Base-by-base conservation (phyloP, 2,888 invertebrate species). In the Temnothorax rugatulus region DNA sequence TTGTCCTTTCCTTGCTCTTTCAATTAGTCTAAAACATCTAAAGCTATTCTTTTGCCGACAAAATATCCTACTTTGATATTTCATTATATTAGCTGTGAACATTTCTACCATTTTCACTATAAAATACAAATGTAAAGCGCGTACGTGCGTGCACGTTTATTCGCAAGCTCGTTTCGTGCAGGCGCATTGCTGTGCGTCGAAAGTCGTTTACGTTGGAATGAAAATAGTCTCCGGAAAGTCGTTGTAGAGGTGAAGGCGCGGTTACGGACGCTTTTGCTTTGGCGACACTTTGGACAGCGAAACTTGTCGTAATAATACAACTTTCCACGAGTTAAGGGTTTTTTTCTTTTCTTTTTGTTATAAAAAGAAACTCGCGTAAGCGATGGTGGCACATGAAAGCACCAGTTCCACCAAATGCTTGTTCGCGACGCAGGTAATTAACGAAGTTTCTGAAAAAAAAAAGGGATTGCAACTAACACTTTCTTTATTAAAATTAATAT, bases 261-360 rank as follows among this genome's bases (percentile, higher is more conserved):
- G 82, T 63, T 82, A 82, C 75, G 52, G 50, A 50, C 63, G 54
- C 41, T 75, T 76, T 76, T 64, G 76, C 75, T 38, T 77, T 34
- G 63, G 38, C 81, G 38, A 77, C 69, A 68, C 69, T 77, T 77
- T 77, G 54, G 77, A 57, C 77, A 77, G 57, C 29, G 25, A 73
- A 71, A 81, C 73, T 81, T 81, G 73, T 59, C 73, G 59, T 50
- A 81, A 81, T 81, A 81, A 73, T 81, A 59, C 47, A 59, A 79
- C 79, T 81, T 81, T 68, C 34, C 66, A 38, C 21, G 47, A 71
- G 71, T 59, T 57, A 59, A 34, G 21, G 7, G 15, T 25, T 64
- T 66, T 47, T 47, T 47, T 18, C 2, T 34, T 44, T 44, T 79
- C 8, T 21, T 69, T 57, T 71, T 44, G 13, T 34, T 29, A 34